A percentile compares a stretch with the other conserved stretches of the same genome.
Evolutionary conservation across 2,888 invertebrate species (phyloP).

Genomic region (Drosophila neoperkinsi): DNA sequence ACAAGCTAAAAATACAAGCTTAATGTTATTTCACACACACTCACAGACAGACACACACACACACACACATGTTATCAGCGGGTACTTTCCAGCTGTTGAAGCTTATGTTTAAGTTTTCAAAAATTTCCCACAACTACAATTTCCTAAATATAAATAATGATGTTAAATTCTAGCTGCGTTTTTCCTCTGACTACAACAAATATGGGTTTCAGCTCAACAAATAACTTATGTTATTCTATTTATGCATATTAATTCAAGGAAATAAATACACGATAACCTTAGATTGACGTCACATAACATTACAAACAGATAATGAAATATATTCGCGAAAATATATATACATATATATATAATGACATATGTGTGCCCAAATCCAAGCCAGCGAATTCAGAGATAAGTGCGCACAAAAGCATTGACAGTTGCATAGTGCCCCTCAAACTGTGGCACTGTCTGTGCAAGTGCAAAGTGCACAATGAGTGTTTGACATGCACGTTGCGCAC

Average conservation of each 20-base stretch:
- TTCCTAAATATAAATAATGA: neutral
- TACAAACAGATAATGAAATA: too few relatives aligned
- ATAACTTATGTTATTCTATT: neutral
- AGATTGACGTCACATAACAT: neutral
- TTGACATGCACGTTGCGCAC: constrained; percentile 17
- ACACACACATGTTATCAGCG: constrained; percentile 2
- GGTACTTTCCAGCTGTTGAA: constrained; percentile 16
- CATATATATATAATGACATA: neutral
- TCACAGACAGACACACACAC: neutral
- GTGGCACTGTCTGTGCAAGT: constrained; percentile 21
- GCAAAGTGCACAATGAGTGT: constrained; percentile 43
- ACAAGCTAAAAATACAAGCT: constrained; percentile 2
- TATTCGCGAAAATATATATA: neutral
- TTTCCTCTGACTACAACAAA: neutral
- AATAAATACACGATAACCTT: neutral
- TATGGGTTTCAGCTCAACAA: neutral
- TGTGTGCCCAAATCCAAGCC: neutral
- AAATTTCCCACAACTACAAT: neutral
- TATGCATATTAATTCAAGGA: neutral
- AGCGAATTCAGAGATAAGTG: neutral
- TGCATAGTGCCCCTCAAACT: constrained; percentile 26
- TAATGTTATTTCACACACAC: constrained; percentile 4
- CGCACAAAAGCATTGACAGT: constrained; percentile 3
- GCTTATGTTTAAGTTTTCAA: constrained; percentile 19
- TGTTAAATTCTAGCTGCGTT: neutral